These are phyloP conservation scores for Hirtodrosophila trivittata DNA, from an alignment of 2,888 invertebrate species.

Conservation along the genomic window DNA sequence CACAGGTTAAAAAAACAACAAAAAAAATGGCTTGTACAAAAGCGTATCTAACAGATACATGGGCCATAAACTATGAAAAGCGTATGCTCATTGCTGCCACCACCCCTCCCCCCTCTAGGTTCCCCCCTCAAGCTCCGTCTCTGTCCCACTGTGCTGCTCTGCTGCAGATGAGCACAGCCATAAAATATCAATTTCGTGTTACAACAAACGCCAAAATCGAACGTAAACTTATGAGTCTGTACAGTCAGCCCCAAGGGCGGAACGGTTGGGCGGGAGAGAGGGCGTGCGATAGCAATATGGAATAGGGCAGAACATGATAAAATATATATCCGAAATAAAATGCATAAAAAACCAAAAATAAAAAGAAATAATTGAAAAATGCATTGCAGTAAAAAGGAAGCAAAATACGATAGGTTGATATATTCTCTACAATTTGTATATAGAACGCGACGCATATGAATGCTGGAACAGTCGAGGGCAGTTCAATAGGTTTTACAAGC, in stretches of 20 bases:
- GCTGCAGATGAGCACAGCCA: slow-evolving; percentile 73
- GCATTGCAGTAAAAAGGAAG: slow-evolving; percentile 69
- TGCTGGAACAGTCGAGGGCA: slow-evolving; percentile 17
- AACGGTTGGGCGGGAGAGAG: slow-evolving; percentile 2
- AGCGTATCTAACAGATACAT: slow-evolving; percentile 76
- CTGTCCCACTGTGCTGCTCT: slow-evolving; percentile 3
- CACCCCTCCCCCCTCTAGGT: background rate
- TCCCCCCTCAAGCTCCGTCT: background rate
- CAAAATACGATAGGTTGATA: slow-evolving; percentile 39
- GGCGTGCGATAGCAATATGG: slow-evolving; percentile 2
- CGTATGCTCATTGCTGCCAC: slow-evolving; percentile 59
- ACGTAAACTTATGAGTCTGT: slow-evolving; percentile 69
- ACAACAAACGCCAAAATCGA: slow-evolving; percentile 74
- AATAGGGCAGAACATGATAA: slow-evolving; percentile 40
- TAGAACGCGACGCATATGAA: slow-evolving; percentile 24
- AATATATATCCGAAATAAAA: slow-evolving; percentile 58
- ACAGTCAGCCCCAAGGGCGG: slow-evolving; percentile 2
- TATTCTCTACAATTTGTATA: slow-evolving; percentile 50
- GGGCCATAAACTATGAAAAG: slow-evolving; percentile 75
- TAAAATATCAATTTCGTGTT: slow-evolving; percentile 80
- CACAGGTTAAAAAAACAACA: slow-evolving; percentile 16
- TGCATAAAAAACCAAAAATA: slow-evolving; percentile 22
- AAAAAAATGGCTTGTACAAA: slow-evolving; percentile 39
- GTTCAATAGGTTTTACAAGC: slow-evolving; percentile 27
- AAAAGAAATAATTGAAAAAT: slow-evolving; percentile 66